Conservation (phyloP, 2,797 vertebrate genomes). For the Cyprinodon diabolis region DNA sequence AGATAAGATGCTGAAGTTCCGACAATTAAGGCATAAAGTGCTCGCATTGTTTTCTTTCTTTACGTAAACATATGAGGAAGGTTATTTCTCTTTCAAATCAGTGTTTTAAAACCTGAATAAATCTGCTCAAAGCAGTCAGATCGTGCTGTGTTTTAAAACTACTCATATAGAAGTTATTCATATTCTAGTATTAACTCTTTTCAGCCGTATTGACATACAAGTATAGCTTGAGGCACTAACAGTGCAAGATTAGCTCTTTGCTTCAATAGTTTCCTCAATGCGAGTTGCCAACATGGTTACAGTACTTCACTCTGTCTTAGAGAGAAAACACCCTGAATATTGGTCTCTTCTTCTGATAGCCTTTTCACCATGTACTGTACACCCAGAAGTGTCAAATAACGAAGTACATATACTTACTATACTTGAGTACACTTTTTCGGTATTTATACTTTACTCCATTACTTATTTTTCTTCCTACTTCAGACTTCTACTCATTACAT, state of each 20-base stretch:
- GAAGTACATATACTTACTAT: too few relatives aligned
- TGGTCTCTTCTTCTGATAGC: background rate
- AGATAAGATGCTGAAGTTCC: background rate
- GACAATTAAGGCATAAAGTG: background rate
- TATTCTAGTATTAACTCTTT: constrained; percentile 44
- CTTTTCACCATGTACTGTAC: background rate
- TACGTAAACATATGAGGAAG: background rate
- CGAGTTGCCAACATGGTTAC: constrained; percentile 33
- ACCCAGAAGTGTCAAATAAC: too few relatives aligned
- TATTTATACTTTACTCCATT: too few relatives aligned
- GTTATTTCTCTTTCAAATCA: background rate
- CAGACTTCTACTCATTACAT: too few relatives aligned
- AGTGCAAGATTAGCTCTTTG: constrained; percentile 37
- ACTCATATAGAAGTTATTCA: constrained; percentile 32
- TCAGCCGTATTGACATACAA: constrained; percentile 55
- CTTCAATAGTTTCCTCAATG: constrained; percentile 38
- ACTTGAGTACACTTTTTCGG: too few relatives aligned
- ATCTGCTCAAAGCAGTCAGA: constrained; percentile 8
- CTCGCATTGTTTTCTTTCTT: background rate
- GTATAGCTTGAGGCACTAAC: constrained; percentile 50
- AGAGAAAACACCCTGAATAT: constrained; percentile 8
- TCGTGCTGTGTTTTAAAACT: constrained; percentile 20
- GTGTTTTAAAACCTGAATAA: background rate
- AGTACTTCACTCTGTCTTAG: constrained; percentile 17
- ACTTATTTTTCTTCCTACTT: too few relatives aligned